Evolutionary conservation across 2,797 vertebrate species (phyloP).

Genomic region (Crocodylus rhombifer): DNA sequence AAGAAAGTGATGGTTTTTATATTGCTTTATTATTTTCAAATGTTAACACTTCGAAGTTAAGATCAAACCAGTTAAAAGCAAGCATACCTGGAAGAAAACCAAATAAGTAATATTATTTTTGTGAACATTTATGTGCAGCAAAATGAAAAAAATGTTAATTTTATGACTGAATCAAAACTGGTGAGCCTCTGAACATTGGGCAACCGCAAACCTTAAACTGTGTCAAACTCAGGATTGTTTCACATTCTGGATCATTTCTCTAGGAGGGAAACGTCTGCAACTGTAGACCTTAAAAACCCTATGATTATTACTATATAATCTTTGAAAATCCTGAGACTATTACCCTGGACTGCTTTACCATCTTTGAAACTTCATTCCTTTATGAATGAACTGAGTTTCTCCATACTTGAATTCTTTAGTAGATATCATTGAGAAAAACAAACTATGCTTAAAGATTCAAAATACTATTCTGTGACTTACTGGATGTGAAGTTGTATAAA

Average conservation of each 20-base stretch:
- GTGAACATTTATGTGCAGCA: background rate
- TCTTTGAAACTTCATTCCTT: conserved; percentile 32
- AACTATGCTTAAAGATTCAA: background rate
- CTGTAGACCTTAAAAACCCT: background rate
- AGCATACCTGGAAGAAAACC: background rate
- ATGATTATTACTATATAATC: background rate
- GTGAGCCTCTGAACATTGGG: background rate
- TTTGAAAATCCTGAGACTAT: too few relatives aligned
- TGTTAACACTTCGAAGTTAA: background rate
- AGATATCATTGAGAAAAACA: background rate
- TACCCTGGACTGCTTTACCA: too few relatives aligned
- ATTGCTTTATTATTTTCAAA: background rate
- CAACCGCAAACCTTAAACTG: background rate
- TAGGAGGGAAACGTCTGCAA: background rate
- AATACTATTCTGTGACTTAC: background rate
- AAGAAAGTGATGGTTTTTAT: background rate
- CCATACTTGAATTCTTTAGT: background rate
- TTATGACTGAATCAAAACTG: background rate
- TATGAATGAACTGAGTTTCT: background rate
- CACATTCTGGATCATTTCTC: conserved; percentile 2
- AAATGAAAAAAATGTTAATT: background rate
- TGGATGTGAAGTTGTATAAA: background rate
- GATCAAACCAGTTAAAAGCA: background rate
- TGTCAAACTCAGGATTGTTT: background rate
- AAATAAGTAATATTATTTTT: conserved; percentile 11